Evolutionary conservation across 2,797 vertebrate genomes (phyloP), one percentile per base, ranked within the genome.

Genomic region (Cossypha polioptera): DNA sequence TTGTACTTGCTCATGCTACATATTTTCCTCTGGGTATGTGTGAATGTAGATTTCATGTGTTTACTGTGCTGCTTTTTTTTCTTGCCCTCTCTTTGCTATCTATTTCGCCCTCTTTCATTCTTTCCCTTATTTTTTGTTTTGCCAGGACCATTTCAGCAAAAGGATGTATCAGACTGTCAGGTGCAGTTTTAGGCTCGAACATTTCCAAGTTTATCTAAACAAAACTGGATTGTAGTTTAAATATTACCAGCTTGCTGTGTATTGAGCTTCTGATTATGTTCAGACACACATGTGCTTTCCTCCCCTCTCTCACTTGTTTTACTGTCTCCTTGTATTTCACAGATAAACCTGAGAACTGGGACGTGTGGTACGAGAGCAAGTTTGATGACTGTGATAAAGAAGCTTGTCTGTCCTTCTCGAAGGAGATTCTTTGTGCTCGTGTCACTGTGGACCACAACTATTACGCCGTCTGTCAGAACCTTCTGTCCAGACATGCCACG

Each of bases 401-500:
- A 97, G 99, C 99, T 95, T 99, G 99, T 91, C 98, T 99, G 78
- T 99, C 99, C n/a, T 99, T 99, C 98, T 99, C 99, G 25, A 99
- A 99, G 97, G 99, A 99, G 96, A 98, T 99, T 33, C 98, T 99
- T 43, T 99, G 99, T 92, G 98, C 99, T 86, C 98, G 99, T 63
- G 99, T 99, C 96, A 99, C 99, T 40, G 99, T 99, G 97, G 99
- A 99, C 98, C 99, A 99, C 98, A 99, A 99, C 98, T 99, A 99
- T 48, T 99, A 99, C 35, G 99, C 99, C 67, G 83, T 99, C 96
- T 99, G 99, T 96, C 99, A 99, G 98, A 99, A 99, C 98, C 99
- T 99, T 90, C 98, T 99, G 92, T 99, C 99, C 16, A 98, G 98
- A 89, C 99, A 99, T 15, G 99, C 99, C 97, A 99, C 98, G 2